Percentiles rank a stretch among this genome's conserved stretches.
phyloP scores from a whole-genome alignment of 2,797 vertebrate genomes.

The Masticophis lateralis region DNA sequence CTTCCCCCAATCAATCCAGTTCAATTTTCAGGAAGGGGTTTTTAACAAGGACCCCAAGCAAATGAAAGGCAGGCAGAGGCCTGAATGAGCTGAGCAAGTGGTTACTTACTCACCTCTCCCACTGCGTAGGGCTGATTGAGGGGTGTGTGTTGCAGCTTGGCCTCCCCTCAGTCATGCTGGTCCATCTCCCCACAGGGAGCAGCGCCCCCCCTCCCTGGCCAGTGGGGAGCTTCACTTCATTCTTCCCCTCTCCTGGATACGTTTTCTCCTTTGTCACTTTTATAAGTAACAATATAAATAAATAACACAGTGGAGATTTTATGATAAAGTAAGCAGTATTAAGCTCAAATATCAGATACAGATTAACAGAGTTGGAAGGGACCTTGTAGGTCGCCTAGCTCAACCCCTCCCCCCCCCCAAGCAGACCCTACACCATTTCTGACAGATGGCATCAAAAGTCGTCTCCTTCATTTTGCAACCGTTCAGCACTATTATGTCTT shows the following conservation, averaged over 20 bases:
- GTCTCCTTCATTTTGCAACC: neutral
- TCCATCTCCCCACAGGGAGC: no score
- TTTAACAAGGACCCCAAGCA: neutral
- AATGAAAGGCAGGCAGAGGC: neutral
- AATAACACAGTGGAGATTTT: neutral
- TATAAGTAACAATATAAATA: neutral
- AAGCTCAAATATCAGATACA: neutral
- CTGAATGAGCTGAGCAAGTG: neutral
- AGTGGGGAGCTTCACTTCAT: neutral
- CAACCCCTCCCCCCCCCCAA: no score
- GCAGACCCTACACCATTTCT: no score
- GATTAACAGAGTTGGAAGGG: no score
- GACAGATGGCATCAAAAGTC: neutral
- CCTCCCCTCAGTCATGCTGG: neutral
- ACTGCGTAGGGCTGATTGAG: neutral
- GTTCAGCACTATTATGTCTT: no score
- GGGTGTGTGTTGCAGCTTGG: neutral
- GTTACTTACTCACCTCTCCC: neutral
- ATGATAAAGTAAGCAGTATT: neutral
- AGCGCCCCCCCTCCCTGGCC: no score
- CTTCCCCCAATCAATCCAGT: conserved; percentile 42
- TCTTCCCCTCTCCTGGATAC: neutral
- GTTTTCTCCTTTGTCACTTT: neutral
- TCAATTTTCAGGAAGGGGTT: conserved; percentile 25
- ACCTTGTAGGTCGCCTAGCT: no score